These are phyloP conservation scores for Parotocinclus haroldoi DNA, from an alignment of 2,797 vertebrate genomes.

Conservation along the genomic window DNA sequence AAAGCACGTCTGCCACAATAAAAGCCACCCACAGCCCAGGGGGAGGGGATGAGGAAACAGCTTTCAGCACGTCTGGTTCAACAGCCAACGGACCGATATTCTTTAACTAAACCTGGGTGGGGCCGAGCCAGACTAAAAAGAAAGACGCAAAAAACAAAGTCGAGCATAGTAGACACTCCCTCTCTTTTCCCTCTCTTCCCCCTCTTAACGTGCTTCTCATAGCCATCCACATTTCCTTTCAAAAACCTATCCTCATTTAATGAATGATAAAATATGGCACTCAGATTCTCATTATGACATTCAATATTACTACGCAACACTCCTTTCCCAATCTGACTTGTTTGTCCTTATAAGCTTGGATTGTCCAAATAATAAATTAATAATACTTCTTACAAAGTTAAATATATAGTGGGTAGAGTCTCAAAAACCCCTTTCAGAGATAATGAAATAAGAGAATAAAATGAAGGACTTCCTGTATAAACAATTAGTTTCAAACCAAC, in stretches of 20 bases:
- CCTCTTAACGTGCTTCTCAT: conserved; percentile 23
- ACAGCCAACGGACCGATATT: conserved; percentile 72
- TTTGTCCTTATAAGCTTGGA: neutral
- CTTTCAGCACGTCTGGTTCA: conserved; percentile 71
- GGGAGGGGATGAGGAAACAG: conserved; percentile 69
- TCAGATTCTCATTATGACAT: conserved; percentile 3
- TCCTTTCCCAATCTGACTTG: conserved; percentile 1
- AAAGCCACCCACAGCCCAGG: conserved; percentile 56
- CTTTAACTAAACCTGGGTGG: conserved; percentile 67
- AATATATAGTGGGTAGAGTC: too few species aligned
- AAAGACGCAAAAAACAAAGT: conserved; percentile 40
- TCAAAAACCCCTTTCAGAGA: neutral
- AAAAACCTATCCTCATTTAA: neutral
- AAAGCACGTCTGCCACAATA: conserved; percentile 57
- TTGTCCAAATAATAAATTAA: neutral
- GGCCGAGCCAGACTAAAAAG: conserved; percentile 52
- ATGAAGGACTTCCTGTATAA: too few species aligned
- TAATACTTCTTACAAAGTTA: too few species aligned
- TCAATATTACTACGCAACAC: neutral
- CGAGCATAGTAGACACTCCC: conserved; percentile 24
- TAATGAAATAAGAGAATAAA: too few species aligned
- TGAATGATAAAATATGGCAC: conserved; percentile 9
- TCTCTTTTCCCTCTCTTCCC: neutral
- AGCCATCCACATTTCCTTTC: conserved; percentile 18
- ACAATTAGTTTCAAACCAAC: too few species aligned